Evolutionary conservation across 2,797 vertebrate species (phyloP).

Genomic region (Acanthurus leucopareius): DNA sequence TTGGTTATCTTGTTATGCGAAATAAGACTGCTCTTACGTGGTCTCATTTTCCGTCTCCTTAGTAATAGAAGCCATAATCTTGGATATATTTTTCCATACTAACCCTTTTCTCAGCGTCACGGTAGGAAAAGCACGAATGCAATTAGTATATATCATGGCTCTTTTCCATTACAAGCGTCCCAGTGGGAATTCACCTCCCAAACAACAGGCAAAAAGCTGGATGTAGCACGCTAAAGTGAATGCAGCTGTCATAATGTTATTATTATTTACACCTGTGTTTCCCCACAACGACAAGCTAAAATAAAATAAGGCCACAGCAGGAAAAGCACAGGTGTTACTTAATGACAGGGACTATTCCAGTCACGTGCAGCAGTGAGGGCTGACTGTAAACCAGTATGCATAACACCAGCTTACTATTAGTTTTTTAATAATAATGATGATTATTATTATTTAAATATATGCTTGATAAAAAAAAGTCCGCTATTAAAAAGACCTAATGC

Average conservation of each 20-base stretch:
- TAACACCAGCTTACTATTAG: no score
- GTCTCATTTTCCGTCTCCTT: no score
- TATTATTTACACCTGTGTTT: neutral
- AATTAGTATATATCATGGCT: neutral
- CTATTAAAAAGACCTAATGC: neutral
- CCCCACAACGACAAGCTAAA: neutral
- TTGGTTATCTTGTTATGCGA: no score
- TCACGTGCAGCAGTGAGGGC: neutral
- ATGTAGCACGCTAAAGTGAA: no score
- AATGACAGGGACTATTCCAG: neutral
- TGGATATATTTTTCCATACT: neutral
- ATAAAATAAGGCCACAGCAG: neutral
- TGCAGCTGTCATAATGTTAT: neutral
- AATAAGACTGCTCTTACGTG: no score
- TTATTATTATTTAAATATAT: neutral
- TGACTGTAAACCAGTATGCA: neutral
- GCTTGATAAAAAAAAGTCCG: neutral
- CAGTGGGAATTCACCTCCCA: neutral
- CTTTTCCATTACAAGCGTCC: neutral
- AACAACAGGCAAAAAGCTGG: no score
- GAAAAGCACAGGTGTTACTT: neutral
- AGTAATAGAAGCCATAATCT: no score
- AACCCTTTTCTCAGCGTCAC: neutral
- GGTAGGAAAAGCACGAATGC: neutral
- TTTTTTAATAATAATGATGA: neutral